Evolutionary conservation across 1,140 invertebrate genomes (phyloP), one percentile per base, ranked within the genome.

Genomic region (Copidosoma floridanum): DNA sequence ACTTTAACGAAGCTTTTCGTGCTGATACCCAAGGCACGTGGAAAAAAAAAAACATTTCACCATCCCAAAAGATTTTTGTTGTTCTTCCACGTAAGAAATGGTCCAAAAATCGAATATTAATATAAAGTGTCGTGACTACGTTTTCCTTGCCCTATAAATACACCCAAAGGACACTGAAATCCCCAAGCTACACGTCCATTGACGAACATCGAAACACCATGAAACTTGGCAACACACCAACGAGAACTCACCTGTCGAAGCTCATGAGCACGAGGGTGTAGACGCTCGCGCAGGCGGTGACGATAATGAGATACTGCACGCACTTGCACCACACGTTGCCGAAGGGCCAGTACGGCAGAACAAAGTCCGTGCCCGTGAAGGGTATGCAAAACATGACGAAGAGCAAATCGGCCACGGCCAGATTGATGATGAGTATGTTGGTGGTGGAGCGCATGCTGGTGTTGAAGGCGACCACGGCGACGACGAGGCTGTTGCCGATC

Each of bases 321-420:
- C 92, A 87, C 81, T 93, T 93, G 81, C 95, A 97, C 91, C 92
- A 95, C 56, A 88, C 73, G 67, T 90, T 86, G 10, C 94, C 94
- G 72, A 97, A 97, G 0, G 92, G 92, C 95, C 95, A 98, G 72
- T 86, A 86, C 0, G 88, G 85, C 66, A 93, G 78, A 0, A 92
- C 89, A 77, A 94, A 95, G 69, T 95, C 93, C 14, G 89, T 88
- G 1, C 92, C 93, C 4, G 93, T 96, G 72, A 94, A 95, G 0
- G 95, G 95, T 26, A 98, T 94, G 80, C 95, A 98, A 77, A 98
- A 95, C 43, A 95, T 86, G 37, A 98, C 93, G 77, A 98, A 98
- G 6, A 96, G 85, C 8, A 98, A 81, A 77, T 98, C 95, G 6
- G 95, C 95, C 18, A 93, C 82, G 1, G 92, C 92, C 46, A 94